Evolutionary conservation across 2,113 vertebrate genomes (phyloP).

Genomic region (Passer montanus): DNA sequence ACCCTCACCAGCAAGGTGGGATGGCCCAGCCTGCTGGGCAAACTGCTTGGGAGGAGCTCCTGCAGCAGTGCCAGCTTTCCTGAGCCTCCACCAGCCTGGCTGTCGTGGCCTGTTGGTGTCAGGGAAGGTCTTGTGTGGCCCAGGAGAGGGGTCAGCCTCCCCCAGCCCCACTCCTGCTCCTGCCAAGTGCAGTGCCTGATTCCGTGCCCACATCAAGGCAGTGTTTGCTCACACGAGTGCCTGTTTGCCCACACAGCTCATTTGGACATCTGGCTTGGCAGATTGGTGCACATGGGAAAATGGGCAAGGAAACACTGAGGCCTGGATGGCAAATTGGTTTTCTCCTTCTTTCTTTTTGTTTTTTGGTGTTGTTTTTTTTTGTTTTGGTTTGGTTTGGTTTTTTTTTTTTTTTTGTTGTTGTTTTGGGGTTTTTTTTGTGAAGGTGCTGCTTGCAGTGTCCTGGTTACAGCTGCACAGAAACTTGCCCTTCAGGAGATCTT

Average conservation of each 20-base stretch:
- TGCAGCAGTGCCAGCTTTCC: not conserved
- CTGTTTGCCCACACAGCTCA: conserved; percentile 64
- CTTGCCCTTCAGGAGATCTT: not conserved
- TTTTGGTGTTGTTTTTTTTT: no score
- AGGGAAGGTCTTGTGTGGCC: not conserved
- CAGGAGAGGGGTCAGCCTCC: not conserved
- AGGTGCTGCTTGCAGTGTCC: not conserved
- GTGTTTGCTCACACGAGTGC: conserved; percentile 44
- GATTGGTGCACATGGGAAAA: conserved; percentile 57
- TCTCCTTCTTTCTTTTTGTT: not conserved
- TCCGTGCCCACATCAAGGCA: not conserved
- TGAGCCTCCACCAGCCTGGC: accelerated
- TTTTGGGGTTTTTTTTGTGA: no score
- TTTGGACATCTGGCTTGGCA: conserved; percentile 67
- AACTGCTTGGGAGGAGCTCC: not conserved
- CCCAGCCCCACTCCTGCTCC: not conserved
- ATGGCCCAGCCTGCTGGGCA: not conserved
- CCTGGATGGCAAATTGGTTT: not conserved
- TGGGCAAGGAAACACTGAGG: conserved; percentile 32
- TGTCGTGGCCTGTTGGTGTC: accelerated
- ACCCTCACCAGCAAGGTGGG: not conserved
- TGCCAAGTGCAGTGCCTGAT: not conserved
- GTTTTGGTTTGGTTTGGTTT: no score
- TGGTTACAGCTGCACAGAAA: not conserved
- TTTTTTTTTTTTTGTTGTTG: no score